Percentiles rank a stretch among this genome's conserved stretches.
Conservation (phyloP, 2,113 vertebrate genomes). For the Apaloderma vittatum region DNA sequence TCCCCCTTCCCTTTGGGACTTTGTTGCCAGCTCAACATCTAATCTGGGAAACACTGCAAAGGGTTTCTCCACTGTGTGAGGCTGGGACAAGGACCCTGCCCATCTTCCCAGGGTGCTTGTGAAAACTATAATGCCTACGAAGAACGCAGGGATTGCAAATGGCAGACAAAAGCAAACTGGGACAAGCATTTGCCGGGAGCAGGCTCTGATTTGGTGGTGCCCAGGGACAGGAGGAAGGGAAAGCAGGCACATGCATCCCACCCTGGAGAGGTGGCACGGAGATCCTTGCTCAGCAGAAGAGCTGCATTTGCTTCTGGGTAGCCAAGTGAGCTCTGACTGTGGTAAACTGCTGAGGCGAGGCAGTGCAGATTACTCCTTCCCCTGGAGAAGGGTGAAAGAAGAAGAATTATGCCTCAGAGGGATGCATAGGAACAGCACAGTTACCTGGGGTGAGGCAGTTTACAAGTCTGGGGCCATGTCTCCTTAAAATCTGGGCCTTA, state of each 20-base stretch:
- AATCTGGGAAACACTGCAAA: background rate
- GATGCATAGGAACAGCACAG: fast-evolving
- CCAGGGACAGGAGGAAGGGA: background rate
- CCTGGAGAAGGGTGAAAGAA: background rate
- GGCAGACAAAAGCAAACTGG: background rate
- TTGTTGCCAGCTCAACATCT: fast-evolving
- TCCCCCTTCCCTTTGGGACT: background rate
- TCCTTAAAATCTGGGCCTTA: conserved; percentile 26
- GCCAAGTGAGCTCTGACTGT: background rate
- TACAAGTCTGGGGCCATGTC: background rate
- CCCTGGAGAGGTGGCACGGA: background rate
- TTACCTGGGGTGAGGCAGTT: background rate
- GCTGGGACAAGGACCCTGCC: background rate
- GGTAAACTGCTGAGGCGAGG: background rate
- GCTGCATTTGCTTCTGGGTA: background rate
- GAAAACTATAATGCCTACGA: background rate
- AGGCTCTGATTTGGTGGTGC: background rate
- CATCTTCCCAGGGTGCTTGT: background rate
- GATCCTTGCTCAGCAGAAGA: background rate
- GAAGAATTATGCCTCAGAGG: background rate
- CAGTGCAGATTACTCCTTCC: background rate
- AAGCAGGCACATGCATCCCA: background rate
- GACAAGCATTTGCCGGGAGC: background rate
- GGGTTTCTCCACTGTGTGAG: fast-evolving
- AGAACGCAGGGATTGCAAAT: background rate